Evolutionary conservation across 2,113 vertebrate species (phyloP), one percentile per base, ranked within the genome.

Genomic region (Pyxicephalus adspersus): DNA sequence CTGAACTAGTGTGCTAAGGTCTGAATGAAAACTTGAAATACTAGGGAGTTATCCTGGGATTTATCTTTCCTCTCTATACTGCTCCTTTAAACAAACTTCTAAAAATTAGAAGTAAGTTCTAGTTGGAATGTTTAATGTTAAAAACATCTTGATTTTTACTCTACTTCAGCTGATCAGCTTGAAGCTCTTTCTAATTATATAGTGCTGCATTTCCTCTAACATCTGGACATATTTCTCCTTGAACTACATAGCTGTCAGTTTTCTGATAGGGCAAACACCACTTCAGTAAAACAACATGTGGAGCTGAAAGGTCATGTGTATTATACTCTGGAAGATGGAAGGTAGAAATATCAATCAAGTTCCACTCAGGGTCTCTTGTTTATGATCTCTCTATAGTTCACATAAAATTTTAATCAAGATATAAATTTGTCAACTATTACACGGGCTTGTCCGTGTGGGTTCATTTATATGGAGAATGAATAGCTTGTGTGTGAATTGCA

Each of bases 181-280:
- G 72, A 74, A 74, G 29, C 29, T 23, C 29, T 50, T 25, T 74
- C 58, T 75, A 82, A 82, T 82, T 82, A 66, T 31, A 66, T 58
- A 81, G 58, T 55, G 38, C 57, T 61, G 64, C 58, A 63, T 34
- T 54, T 31, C 16, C 22, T 75, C 57, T 64, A 57, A 82, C 63
- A 75, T 66, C 70, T 75, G 71, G 80, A 64, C 60, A 75, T 82
- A 64, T 68, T 79, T 77, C 29, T 68, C 77, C 17, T 18, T 79
- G 65, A 67, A 78, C 61, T 61, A 61, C 22, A 61, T 25, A 61
- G 57, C 63, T 66, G 50, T 74, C 71, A 73, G 11, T 7, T 29
- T 58, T 58, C 57, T 57, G 11, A 6, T 29, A 58, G 18, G n/a
- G 26, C 52, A 73, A 29, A 34, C 70, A 29, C 28, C 70, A 58